Evolutionary conservation across 2,888 invertebrate genomes (phyloP), one percentile per base, ranked within the genome.

Genomic region (Leptinotarsa rubiginosa): DNA sequence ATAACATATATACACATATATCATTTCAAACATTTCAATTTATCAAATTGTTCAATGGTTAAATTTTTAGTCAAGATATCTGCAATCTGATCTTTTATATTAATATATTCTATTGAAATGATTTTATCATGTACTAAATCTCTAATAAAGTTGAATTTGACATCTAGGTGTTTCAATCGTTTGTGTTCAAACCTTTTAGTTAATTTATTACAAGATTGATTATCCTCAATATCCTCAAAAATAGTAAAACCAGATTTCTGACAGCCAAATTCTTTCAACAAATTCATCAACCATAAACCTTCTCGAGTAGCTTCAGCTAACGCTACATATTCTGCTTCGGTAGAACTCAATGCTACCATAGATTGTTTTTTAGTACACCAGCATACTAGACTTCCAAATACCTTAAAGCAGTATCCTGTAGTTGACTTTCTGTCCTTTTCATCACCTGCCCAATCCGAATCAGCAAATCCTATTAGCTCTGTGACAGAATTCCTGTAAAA

Each of bases 131-230:
- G 47, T 18, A 25, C 54, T 47, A 73, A 52, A 68, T 70, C 22
- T 22, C 22, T 22, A 47, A 72, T 31, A 25, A 75, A 70, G 64
- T 73, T 76, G 73, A 75, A 77, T 22, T 66, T 59, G 50, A 73
- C 64, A 66, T 77, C 75, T 47, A 75, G 65, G 65, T 73, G 77
- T 52, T 74, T 74, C 49, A 72, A 47, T 76, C 71, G 71, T 71
- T 75, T 70, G 47, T 72, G 69, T 73, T 77, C 72, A 22, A 56
- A 64, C 20, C 31, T 66, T 15, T 65, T 49, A 16, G 67, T 25
- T 16, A 74, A 31, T n/a, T 74, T 47, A 56, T 74, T 77, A 16
- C 50, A n/a, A n/a, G n/a, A n/a, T n/a, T n/a, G n/a, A n/a, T n/a
- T n/a, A n/a, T n/a, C n/a, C n/a, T n/a, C n/a, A n/a, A n/a, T n/a